Evolutionary conservation across 2,888 invertebrate genomes (phyloP), one percentile per base, ranked within the genome.

Genomic region (Heliconius charithonia): DNA sequence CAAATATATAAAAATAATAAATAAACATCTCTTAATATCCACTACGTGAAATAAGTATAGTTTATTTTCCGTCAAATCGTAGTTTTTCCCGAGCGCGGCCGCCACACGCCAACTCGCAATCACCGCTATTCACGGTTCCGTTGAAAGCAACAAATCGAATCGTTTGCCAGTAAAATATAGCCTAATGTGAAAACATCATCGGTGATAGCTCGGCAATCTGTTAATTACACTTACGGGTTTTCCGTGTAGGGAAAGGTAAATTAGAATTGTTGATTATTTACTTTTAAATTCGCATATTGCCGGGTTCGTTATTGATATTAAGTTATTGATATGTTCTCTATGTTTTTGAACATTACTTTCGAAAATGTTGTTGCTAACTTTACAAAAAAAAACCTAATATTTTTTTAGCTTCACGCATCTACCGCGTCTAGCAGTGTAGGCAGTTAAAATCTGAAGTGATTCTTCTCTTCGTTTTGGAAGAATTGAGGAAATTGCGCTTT

Each of bases 31-130:
- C 22, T 13, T 65, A 65, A 69, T 25, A 29, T 19, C 3, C 37
- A 73, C 25, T 29, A 63, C 45, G 22, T 27, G 41, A 27, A 65
- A 65, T 27, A 74, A 19, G 12, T 65, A 72, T 65, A 41, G 37
- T 63, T 62, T 65, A 63, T 74, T 63, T 45, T 45, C 19, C 41
- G 62, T 74, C 27, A 76, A 77, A 78, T 75, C 63, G 75, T 81
- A 72, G 79, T 80, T 89, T 89, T 89, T 87, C 86, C 83, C 83
- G 69, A 89, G 69, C 29, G 87, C 89, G 84, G 85, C 81, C 80
- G 78, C 76, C 83, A 85, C 93, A 93, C 93, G 94, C 94, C 89
- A 94, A 90, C 90, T 76, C 80, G 92, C 87, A 91, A 94, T 94
- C 92, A 93, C 84, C 85, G 86, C 86, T 84, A 86, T 87, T 89